Evolutionary conservation across 2,888 invertebrate species (phyloP).

Genomic region (Sphaerophoria taeniata): DNA sequence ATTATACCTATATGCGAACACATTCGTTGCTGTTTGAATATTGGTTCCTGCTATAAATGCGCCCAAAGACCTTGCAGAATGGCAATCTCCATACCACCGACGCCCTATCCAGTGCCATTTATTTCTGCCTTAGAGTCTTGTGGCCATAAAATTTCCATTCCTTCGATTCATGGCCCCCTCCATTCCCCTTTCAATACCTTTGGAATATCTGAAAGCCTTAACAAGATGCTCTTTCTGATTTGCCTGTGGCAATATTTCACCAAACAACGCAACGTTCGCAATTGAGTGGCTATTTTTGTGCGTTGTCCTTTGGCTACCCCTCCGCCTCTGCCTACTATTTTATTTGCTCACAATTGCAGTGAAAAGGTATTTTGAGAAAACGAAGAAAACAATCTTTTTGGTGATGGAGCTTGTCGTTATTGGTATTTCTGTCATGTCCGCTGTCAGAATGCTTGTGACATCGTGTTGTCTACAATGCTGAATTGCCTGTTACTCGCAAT

Average conservation of each 20-base stretch:
- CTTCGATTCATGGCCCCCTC: no score
- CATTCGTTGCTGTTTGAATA: no score
- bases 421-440: constrained; percentile 39
- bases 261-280: constrained; percentile 29
- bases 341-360: constrained; percentile 41
- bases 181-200: not conserved
- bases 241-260: constrained; percentile 69
- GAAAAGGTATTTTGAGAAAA: not conserved
- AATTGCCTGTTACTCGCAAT: constrained; percentile 6
- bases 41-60: not conserved
- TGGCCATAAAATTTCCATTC: constrained; percentile 11
- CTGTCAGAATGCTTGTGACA: constrained; percentile 19
- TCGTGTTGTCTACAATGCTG: constrained; percentile 36
- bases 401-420: constrained; percentile 38
- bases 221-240: constrained; percentile 68
- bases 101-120: constrained; percentile 15
- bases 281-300: constrained; percentile 60
- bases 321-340: constrained; percentile 9
- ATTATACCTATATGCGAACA: not conserved
- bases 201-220: not conserved
- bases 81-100: constrained; percentile 37
- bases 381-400: constrained; percentile 13
- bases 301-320: constrained; percentile 49
- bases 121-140: constrained; percentile 11
- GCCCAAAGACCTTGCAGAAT: constrained; percentile 62